Evolutionary conservation across 1,140 invertebrate species (phyloP).

Genomic region (Tetramorium simillimum): DNA sequence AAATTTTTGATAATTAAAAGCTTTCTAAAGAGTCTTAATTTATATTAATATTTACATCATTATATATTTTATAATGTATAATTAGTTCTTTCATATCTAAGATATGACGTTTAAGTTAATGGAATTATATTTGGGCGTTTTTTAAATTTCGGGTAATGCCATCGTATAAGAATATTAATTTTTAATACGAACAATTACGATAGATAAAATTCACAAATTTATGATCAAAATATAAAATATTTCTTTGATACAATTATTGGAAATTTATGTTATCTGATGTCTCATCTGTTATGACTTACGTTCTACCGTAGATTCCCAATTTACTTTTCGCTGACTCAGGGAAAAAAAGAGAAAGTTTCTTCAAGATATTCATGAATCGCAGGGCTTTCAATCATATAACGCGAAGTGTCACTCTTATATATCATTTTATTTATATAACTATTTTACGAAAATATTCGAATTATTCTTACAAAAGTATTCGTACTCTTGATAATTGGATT

Average conservation of each 20-base stretch:
- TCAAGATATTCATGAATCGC: conserved; percentile 21
- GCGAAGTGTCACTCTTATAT: not conserved
- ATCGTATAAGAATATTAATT: not conserved
- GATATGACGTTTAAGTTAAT: not conserved
- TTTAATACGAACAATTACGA: not conserved
- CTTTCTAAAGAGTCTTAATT: not conserved
- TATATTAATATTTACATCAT: not conserved
- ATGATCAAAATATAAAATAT: not conserved
- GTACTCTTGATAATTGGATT: not conserved
- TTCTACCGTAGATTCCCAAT: not conserved
- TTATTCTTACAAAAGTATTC: not conserved
- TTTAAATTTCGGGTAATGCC: not conserved
- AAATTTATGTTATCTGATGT: not conserved
- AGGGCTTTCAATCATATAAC: not conserved
- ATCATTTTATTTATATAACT: not conserved
- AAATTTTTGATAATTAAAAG: not conserved
- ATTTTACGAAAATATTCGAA: not conserved
- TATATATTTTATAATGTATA: not conserved
- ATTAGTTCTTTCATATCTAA: not conserved
- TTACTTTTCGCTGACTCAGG: conserved; percentile 4
- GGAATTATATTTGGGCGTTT: not conserved
- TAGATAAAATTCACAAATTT: not conserved
- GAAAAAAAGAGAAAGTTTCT: not conserved
- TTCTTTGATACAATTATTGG: not conserved
- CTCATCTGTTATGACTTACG: not conserved